A percentile compares a stretch with the other conserved stretches of the same genome.
These are phyloP conservation scores for Fregetta grallaria DNA, from an alignment of 2,113 vertebrate genomes.

Conservation along the genomic window DNA sequence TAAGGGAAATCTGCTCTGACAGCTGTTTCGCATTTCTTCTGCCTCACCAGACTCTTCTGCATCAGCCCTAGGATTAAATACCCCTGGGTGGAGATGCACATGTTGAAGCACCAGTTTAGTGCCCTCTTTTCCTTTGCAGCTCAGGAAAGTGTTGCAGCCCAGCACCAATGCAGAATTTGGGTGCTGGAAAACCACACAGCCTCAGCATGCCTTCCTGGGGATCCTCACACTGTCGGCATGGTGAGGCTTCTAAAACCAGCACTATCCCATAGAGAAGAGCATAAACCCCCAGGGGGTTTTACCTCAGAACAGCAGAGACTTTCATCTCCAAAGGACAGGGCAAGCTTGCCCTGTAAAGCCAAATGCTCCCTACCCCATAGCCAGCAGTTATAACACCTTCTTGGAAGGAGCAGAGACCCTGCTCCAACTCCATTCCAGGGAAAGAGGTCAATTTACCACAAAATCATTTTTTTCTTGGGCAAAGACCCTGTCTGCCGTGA, in stretches of 20 bases:
- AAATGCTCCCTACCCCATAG: neutral
- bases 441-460: neutral
- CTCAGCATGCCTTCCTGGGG: neutral
- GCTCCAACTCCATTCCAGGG: neutral
- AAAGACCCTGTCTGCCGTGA: neutral
- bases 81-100: neutral
- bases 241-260: neutral
- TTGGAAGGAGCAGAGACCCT: neutral
- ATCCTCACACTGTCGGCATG: fast-evolving
- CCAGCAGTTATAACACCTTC: neutral
- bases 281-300: neutral
- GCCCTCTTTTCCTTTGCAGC: neutral
- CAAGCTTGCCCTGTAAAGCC: neutral
- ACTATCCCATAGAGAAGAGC: neutral
- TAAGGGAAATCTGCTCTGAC: neutral
- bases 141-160: neutral
- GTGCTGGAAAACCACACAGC: neutral
- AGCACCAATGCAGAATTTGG: neutral
- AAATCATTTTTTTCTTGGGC: neutral
- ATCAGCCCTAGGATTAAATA: neutral
- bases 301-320: neutral
- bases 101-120: neutral
- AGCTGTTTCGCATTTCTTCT: neutral
- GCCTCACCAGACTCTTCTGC: neutral
- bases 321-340: neutral